These are phyloP conservation scores for Neoseiulus cucumeris DNA, from an alignment of 1,140 invertebrate species.

Conservation along the genomic window DNA sequence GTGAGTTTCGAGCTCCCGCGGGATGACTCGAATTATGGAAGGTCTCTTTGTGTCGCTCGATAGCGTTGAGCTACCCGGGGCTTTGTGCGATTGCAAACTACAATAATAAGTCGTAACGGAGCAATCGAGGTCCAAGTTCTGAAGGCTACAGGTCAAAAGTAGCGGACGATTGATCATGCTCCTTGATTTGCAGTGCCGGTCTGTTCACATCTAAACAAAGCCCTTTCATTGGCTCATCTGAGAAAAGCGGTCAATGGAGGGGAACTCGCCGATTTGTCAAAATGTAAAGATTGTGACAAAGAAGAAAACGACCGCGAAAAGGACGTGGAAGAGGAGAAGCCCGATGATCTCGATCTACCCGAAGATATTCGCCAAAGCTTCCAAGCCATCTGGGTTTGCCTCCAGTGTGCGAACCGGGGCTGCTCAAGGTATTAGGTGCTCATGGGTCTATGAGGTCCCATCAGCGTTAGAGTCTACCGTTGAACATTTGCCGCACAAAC, in stretches of 20 bases:
- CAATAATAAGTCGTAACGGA: no score
- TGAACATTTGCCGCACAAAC: neutral
- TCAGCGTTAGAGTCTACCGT: neutral
- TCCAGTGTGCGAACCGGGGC: neutral
- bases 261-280: neutral
- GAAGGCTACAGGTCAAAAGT: no score
- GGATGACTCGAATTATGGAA: no score
- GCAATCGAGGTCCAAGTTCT: no score
- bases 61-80: no score
- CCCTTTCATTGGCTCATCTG: neutral
- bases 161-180: no score
- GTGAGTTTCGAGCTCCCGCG: no score
- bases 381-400: neutral
- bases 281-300: slow-evolving; percentile 4
- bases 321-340: neutral
- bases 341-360: neutral
- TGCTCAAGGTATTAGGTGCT: neutral
- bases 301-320: neutral
- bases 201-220: neutral
- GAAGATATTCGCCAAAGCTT: neutral
- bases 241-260: neutral
- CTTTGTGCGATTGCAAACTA: no score
- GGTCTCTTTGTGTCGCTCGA: no score
- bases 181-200: neutral
- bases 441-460: neutral